Conservation (phyloP, 2,888 invertebrate genomes). For the Pilophorus perplexus region DNA sequence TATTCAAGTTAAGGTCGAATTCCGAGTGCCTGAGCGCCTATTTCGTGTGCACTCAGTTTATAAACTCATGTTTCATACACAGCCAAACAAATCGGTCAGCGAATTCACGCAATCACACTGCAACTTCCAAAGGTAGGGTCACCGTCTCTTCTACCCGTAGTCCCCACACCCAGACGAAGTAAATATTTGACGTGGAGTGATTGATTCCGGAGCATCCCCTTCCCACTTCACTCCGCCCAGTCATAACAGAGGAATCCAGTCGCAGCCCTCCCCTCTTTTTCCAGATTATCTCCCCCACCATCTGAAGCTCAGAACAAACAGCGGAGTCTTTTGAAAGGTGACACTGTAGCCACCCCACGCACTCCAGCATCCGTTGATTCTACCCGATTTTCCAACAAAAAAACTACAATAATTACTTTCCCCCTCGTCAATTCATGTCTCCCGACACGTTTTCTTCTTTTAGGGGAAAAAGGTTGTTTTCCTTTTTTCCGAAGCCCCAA, state of each 20-base stretch:
- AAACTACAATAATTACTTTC: constrained; percentile 22
- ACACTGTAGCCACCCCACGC: constrained; percentile 19
- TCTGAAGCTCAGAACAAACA: constrained; percentile 19
- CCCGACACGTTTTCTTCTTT: background rate
- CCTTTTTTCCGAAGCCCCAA: background rate
- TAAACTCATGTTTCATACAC: no score
- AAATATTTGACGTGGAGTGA: constrained; percentile 37
- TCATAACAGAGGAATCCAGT: background rate
- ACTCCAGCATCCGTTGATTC: constrained; percentile 1
- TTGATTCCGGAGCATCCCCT: constrained; percentile 20
- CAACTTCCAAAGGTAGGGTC: no score
- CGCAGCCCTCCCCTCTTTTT: background rate
- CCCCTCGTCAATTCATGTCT: background rate
- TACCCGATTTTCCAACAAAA: constrained; percentile 5
- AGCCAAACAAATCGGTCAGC: no score
- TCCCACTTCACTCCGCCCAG: background rate
- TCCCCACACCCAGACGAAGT: no score
- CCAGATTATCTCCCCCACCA: constrained; percentile 21
- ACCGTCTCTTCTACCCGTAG: no score
- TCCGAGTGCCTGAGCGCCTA: no score
- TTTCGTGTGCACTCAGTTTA: no score
- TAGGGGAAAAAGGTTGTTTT: background rate
- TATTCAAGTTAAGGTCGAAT: no score
- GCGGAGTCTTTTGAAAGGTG: constrained; percentile 27
- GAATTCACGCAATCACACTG: no score